Evolutionary conservation across 2,888 invertebrate species (phyloP).

Genomic region (Cephus rjabovi): DNA sequence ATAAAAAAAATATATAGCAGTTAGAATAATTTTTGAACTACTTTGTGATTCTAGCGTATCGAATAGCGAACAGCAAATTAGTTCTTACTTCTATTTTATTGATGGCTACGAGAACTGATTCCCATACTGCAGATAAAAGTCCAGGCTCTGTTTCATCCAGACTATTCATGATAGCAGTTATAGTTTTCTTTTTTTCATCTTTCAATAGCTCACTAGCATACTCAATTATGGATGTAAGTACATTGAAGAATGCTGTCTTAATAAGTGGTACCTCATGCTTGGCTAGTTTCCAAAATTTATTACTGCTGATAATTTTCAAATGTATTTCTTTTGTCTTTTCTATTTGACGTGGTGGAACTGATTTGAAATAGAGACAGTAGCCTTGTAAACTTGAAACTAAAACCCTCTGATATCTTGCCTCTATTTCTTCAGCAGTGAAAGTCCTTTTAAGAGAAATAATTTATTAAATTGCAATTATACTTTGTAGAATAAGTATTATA

Average conservation of each 20-base stretch:
- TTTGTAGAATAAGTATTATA: conserved; percentile 72
- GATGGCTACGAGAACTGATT: conserved; percentile 75
- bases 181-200: conserved; percentile 70
- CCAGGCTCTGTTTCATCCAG: conserved; percentile 78
- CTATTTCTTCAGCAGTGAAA: conserved; percentile 74
- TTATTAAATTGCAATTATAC: conserved; percentile 77
- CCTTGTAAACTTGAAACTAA: conserved; percentile 76
- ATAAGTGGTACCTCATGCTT: conserved; percentile 70
- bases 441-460: conserved; percentile 69
- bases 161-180: conserved; percentile 72
- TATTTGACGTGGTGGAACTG: conserved; percentile 69
- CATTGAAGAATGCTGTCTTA: conserved; percentile 77
- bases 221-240: conserved; percentile 73
- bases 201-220: conserved; percentile 70
- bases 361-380: conserved; percentile 73
- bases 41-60: conserved; percentile 2
- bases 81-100: conserved; percentile 69
- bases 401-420: conserved; percentile 76
- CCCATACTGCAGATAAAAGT: conserved; percentile 80
- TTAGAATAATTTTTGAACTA: neutral
- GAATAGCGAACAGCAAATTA: conserved; percentile 14
- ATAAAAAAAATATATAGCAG: conserved; percentile 1
- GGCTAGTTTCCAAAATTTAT: conserved; percentile 80
- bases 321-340: conserved; percentile 70
- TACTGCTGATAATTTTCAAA: conserved; percentile 69